phyloP scores from a whole-genome alignment of 2,888 invertebrate genomes.

The Lacanobia oleracea region DNA sequence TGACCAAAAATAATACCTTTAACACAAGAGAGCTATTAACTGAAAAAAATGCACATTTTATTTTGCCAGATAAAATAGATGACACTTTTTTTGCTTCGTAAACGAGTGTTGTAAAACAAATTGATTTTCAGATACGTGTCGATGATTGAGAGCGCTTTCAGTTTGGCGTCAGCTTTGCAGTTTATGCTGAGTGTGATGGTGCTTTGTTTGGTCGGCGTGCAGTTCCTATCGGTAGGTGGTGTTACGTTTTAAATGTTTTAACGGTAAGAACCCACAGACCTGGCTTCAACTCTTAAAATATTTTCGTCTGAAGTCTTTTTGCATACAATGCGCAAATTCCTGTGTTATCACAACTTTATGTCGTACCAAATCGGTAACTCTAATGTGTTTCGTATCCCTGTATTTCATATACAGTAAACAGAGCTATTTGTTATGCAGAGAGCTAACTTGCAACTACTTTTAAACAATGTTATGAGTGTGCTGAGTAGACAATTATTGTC shows the following conservation, averaged over 20 bases:
- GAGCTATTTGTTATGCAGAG: too few species aligned
- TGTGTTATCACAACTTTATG: neutral
- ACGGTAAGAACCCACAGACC: neutral
- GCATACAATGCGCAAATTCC: neutral
- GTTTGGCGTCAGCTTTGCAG: slow-evolving; percentile 86
- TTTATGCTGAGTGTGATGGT: slow-evolving; percentile 89
- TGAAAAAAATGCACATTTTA: slow-evolving; percentile 21
- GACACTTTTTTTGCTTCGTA: slow-evolving; percentile 56
- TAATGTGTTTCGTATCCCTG: neutral
- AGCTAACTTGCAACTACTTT: too few species aligned
- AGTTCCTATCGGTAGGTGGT: slow-evolving; percentile 84
- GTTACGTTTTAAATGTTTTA: neutral
- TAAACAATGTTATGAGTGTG: too few species aligned
- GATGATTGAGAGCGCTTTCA: slow-evolving; percentile 88
- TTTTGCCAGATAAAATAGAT: slow-evolving; percentile 45
- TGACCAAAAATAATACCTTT: neutral
- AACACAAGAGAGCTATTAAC: neutral
- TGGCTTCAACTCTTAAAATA: neutral
- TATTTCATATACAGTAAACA: neutral
- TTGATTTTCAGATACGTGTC: slow-evolving; percentile 85
- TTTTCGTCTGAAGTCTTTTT: neutral
- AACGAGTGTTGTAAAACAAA: slow-evolving; percentile 62
- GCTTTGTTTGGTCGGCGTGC: slow-evolving; percentile 86
- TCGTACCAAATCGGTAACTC: neutral
- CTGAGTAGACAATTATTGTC: too few species aligned